Conservation (phyloP, 2,113 vertebrate genomes). For the Phrynosoma blainvillii region DNA sequence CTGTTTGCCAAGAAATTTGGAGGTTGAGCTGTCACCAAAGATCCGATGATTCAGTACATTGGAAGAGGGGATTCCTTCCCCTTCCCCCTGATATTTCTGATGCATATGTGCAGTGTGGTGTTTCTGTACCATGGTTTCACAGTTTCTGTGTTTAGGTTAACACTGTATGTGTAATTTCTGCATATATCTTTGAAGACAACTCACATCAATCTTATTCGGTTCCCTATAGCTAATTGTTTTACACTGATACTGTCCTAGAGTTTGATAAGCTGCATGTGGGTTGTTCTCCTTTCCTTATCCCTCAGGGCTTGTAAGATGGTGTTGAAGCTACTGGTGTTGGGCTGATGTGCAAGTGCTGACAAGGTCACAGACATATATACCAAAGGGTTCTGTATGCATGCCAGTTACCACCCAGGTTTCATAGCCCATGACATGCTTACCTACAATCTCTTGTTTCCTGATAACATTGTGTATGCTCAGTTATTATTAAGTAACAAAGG, state of each 20-base stretch:
- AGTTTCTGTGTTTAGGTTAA: background rate
- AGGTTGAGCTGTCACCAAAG: background rate
- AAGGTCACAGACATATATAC: slow-evolving; percentile 7
- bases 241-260: background rate
- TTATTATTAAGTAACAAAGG: background rate
- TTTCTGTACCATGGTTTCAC: background rate
- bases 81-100: background rate
- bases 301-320: background rate
- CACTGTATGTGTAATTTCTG: background rate
- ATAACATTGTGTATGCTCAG: background rate
- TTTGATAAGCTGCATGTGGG: background rate
- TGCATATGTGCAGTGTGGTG: background rate
- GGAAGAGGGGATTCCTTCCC: background rate
- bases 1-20: background rate
- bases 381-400: background rate
- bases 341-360: slow-evolving; percentile 8
- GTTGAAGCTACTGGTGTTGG: slow-evolving; percentile 13
- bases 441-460: background rate
- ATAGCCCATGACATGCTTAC: slow-evolving; percentile 4
- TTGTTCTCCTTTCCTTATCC: slow-evolving; percentile 1
- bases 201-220: background rate
- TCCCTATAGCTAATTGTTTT: background rate
- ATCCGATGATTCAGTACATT: background rate
- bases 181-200: background rate
- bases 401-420: background rate